Conservation (phyloP, 1,140 invertebrate species). For the Drosophila sturtevanti region DNA sequence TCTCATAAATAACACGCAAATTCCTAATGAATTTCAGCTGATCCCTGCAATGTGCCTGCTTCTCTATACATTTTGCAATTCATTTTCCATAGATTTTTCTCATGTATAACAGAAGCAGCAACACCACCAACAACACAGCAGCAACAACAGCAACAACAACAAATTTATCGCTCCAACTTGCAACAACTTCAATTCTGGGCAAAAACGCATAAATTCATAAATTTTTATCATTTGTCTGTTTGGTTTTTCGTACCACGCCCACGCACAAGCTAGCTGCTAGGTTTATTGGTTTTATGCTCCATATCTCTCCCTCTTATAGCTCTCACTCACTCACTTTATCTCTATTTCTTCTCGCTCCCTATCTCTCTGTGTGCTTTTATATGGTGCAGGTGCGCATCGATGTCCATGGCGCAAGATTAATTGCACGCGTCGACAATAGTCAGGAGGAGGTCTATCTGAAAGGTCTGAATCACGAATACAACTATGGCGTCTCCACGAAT, state of each 20-base stretch:
- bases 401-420: slow-evolving; percentile 90
- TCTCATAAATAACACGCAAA: slow-evolving; percentile 80
- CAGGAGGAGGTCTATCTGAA: slow-evolving; percentile 90
- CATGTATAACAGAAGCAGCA: slow-evolving; percentile 40
- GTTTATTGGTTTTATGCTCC: slow-evolving; percentile 75
- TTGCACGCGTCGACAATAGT: slow-evolving; percentile 91
- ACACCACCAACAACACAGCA: too few relatives aligned
- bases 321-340: slow-evolving; percentile 13
- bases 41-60: slow-evolving; percentile 73
- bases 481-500: slow-evolving; percentile 92
- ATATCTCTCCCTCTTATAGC: slow-evolving; percentile 44
- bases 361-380: neutral
- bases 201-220: slow-evolving; percentile 81
- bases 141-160: neutral
- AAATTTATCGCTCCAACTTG: slow-evolving; percentile 64
- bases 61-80: slow-evolving; percentile 59
- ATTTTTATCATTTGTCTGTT: slow-evolving; percentile 78
- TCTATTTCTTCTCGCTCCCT: slow-evolving; percentile 13
- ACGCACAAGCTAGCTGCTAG: slow-evolving; percentile 47
- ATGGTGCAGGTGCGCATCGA: slow-evolving; percentile 88
- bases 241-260: slow-evolving; percentile 32
- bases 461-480: slow-evolving; percentile 90
- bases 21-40: slow-evolving; percentile 81
- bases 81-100: slow-evolving; percentile 41
- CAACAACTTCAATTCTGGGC: slow-evolving; percentile 66